Conservation (phyloP, 2,888 invertebrate species). For the Lithophane semibrunnea region DNA sequence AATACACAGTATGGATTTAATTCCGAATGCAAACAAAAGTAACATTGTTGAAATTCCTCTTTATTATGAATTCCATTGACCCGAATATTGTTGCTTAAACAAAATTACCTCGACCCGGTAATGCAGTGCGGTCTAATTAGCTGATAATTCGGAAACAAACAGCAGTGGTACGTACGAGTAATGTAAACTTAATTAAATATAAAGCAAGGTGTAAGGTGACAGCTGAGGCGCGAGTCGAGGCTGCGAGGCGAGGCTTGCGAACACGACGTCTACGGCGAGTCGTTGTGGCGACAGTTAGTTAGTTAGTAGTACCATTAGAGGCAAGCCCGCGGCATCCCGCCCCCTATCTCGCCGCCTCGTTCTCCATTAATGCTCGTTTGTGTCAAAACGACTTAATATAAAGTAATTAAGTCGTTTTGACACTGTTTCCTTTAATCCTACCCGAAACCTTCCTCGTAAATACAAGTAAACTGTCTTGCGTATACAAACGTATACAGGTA, state of each 20-base stretch:
- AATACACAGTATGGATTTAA: constrained; percentile 46
- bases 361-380: constrained; percentile 84
- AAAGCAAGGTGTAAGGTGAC: constrained; percentile 74
- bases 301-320: constrained; percentile 86
- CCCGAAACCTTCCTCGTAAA: constrained; percentile 67
- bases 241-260: constrained; percentile 52
- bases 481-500: constrained; percentile 59
- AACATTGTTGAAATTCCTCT: constrained; percentile 61
- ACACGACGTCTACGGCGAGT: constrained; percentile 75
- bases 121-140: constrained; percentile 75
- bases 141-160: constrained; percentile 74
- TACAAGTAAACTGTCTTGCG: constrained; percentile 59
- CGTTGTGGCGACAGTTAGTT: constrained; percentile 85
- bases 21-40: constrained; percentile 54
- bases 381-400: constrained; percentile 87
- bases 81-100: constrained; percentile 66
- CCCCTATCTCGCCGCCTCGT: constrained; percentile 77
- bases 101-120: constrained; percentile 66
- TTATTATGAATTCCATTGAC: constrained; percentile 67
- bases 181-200: constrained; percentile 78
- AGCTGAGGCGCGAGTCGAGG: constrained; percentile 67
- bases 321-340: constrained; percentile 76
- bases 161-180: constrained; percentile 68
- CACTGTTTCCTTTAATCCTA: constrained; percentile 77
- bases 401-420: constrained; percentile 80